These are phyloP conservation scores for Paramormyrops hopkinsi DNA, from an alignment of 2,797 vertebrate species.

Conservation along the genomic window DNA sequence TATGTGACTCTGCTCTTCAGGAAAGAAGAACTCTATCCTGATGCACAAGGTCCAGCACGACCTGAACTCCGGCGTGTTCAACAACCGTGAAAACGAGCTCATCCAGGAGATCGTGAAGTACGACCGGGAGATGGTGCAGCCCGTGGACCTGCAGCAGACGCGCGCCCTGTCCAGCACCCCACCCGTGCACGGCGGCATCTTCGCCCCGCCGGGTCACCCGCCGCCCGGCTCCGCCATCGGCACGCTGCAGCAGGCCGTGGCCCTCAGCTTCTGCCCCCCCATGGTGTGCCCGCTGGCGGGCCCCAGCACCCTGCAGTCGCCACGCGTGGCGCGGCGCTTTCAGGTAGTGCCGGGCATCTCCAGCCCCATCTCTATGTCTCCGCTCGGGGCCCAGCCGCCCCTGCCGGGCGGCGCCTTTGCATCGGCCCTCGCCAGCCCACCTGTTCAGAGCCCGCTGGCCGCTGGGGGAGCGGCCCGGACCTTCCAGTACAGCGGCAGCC, in stretches of 20 bases:
- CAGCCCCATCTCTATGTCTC: slow-evolving; percentile 74
- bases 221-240: slow-evolving; percentile 84
- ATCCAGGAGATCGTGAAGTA: slow-evolving; percentile 99
- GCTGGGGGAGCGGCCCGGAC: slow-evolving; percentile 61
- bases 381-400: slow-evolving; percentile 54
- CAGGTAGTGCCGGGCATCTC: slow-evolving; percentile 75
- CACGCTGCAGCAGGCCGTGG: slow-evolving; percentile 90
- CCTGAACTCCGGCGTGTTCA: slow-evolving; percentile 89
- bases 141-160: slow-evolving; percentile 79
- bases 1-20: slow-evolving; percentile 47
- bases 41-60: slow-evolving; percentile 97
- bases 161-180: slow-evolving; percentile 71
- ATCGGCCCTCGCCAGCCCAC: slow-evolving; percentile 62
- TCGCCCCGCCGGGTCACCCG: slow-evolving; percentile 71
- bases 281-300: slow-evolving; percentile 78
- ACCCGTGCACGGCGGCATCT: slow-evolving; percentile 68
- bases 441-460: slow-evolving; percentile 70
- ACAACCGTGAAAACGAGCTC: slow-evolving; percentile 95
- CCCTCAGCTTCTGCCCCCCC: slow-evolving; percentile 97
- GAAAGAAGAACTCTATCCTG: slow-evolving; percentile 94
- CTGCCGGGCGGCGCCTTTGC: slow-evolving; percentile 51
- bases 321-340: slow-evolving; percentile 78
- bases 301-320: slow-evolving; percentile 72
- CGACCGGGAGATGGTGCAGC: slow-evolving; percentile 95
- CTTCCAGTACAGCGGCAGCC: slow-evolving; percentile 62